Conservation (phyloP, 2,888 invertebrate species). For the Embidobia sp. region DNA sequence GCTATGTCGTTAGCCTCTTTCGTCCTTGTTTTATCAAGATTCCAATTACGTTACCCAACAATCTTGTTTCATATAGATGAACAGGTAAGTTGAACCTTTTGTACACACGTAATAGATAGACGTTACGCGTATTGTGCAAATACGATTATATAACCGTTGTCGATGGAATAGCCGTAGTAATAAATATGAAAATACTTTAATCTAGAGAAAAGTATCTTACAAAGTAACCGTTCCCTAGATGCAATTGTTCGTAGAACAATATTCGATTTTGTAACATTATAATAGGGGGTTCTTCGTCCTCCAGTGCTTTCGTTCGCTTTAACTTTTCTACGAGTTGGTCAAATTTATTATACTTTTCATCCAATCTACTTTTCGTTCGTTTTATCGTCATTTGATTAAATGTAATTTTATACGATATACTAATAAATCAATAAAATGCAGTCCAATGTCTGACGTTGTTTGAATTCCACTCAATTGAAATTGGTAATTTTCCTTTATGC, state of each 20-base stretch:
- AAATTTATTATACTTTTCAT: too few relatives aligned
- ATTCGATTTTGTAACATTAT: too few relatives aligned
- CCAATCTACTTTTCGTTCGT: slow-evolving; percentile 40
- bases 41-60: slow-evolving; percentile 56
- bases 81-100: slow-evolving; percentile 58
- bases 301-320: too few relatives aligned
- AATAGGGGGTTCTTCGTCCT: too few relatives aligned
- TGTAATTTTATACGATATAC: slow-evolving; percentile 51
- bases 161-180: slow-evolving; percentile 25
- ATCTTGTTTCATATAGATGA: slow-evolving; percentile 35
- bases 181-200: slow-evolving; percentile 24
- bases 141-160: slow-evolving; percentile 53
- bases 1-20: slow-evolving; percentile 49
- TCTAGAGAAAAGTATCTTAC: slow-evolving; percentile 32
- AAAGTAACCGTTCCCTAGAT: slow-evolving; percentile 16
- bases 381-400: slow-evolving; percentile 40
- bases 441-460: slow-evolving; percentile 9
- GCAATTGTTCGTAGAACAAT: not conserved
- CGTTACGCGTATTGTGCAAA: slow-evolving; percentile 45
- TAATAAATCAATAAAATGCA: slow-evolving; percentile 37
- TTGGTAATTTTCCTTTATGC: too few relatives aligned
- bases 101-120: slow-evolving; percentile 46
- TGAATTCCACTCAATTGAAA: slow-evolving; percentile 3
- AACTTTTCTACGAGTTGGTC: slow-evolving; percentile 9
- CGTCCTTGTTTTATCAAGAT: slow-evolving; percentile 47